Conservation (phyloP, 2,888 invertebrate species). For the Heliothis peltigera region DNA sequence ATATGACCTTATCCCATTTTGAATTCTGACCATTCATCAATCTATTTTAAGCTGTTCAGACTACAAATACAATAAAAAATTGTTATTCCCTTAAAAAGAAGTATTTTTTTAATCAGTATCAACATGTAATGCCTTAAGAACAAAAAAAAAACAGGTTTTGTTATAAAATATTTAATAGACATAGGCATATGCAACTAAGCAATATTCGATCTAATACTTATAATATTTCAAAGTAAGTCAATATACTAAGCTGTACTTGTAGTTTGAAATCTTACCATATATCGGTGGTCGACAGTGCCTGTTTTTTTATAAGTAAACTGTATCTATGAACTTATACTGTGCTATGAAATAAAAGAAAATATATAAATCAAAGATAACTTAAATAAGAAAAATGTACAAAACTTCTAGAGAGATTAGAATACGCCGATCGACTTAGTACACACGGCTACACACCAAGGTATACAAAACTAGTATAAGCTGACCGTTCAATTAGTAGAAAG, state of each 20-base stretch:
- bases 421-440: constrained; percentile 10
- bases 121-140: constrained; percentile 7
- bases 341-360: constrained; percentile 30
- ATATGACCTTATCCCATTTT: background rate
- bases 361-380: constrained; percentile 22
- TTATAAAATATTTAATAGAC: constrained; percentile 2
- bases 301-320: constrained; percentile 55
- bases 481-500: too few relatives aligned
- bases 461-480: too few relatives aligned
- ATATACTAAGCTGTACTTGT: constrained; percentile 33
- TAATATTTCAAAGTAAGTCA: constrained; percentile 17
- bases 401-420: constrained; percentile 25
- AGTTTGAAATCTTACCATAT: constrained; percentile 46
- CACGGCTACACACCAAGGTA: too few relatives aligned
- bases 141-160: constrained; percentile 10
- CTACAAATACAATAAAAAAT: constrained; percentile 13
- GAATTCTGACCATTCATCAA: background rate
- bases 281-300: constrained; percentile 67
- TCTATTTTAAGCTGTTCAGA: constrained; percentile 1
- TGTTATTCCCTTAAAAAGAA: background rate
- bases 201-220: constrained; percentile 31
- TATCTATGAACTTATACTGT: constrained; percentile 30
- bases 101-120: constrained; percentile 1
- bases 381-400: constrained; percentile 46
- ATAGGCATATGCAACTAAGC: constrained; percentile 25